Conservation (phyloP, 2,888 invertebrate species). For the Rhogogaster chlorosoma region DNA sequence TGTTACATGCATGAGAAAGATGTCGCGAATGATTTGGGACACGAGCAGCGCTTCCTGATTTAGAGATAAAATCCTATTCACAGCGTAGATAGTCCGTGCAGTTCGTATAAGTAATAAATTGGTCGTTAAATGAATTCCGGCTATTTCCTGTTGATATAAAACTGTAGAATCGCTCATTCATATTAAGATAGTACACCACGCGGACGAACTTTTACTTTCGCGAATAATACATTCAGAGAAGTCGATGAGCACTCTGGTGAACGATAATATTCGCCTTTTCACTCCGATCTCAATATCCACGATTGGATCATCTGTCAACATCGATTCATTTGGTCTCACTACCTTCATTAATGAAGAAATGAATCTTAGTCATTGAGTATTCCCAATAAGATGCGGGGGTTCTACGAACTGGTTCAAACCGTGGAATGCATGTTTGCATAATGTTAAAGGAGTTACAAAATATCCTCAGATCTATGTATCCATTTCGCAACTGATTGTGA, state of each 20-base stretch:
- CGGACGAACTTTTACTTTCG: neutral
- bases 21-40: neutral
- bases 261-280: neutral
- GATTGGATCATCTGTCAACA: neutral
- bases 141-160: neutral
- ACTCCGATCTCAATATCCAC: neutral
- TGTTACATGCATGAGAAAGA: neutral
- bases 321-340: neutral
- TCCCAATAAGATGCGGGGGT: neutral
- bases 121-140: neutral
- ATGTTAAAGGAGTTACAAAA: neutral
- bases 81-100: no score
- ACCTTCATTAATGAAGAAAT: neutral
- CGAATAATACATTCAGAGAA: neutral
- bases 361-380: neutral
- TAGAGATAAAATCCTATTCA: neutral
- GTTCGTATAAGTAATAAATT: neutral
- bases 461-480: neutral
- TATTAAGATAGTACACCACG: neutral
- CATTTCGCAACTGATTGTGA: neutral
- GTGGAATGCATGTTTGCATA: no score
- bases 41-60: neutral
- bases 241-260: neutral
- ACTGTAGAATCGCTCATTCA: neutral
- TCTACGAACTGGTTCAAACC: no score